Evolutionary conservation across 2,888 invertebrate genomes (phyloP).

Genomic region (Eilema griseolum): DNA sequence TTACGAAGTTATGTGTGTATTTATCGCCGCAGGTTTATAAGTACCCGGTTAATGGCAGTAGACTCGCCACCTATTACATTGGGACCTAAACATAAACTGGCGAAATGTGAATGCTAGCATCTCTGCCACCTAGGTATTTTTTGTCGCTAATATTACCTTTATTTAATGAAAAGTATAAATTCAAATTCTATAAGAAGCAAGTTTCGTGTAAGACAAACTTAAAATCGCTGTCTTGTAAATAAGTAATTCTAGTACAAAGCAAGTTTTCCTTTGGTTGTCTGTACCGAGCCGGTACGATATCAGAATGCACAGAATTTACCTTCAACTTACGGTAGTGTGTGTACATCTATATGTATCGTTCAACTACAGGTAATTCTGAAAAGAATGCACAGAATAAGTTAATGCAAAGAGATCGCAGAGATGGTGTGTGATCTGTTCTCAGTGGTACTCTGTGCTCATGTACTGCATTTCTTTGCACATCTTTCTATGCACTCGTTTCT

Average conservation of each 20-base stretch:
- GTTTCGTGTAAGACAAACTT: too few species aligned
- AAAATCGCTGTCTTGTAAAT: too few species aligned
- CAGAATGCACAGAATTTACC: conserved; percentile 50
- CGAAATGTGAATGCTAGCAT: too few species aligned
- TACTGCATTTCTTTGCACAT: conserved; percentile 85
- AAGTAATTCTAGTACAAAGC: background rate
- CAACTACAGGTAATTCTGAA: conserved; percentile 81
- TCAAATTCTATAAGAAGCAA: too few species aligned
- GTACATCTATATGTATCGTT: conserved; percentile 31
- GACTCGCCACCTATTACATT: too few species aligned
- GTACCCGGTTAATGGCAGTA: too few species aligned
- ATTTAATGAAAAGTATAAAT: too few species aligned
- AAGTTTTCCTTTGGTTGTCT: conserved; percentile 30
- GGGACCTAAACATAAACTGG: too few species aligned
- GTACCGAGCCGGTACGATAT: conserved; percentile 33
- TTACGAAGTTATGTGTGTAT: too few species aligned
- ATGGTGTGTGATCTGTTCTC: conserved; percentile 47
- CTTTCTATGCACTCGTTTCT: conserved; percentile 85
- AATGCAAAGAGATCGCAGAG: conserved; percentile 77
- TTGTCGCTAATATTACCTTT: too few species aligned
- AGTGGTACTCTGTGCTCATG: conserved; percentile 43
- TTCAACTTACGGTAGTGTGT: conserved; percentile 57
- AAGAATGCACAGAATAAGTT: conserved; percentile 84
- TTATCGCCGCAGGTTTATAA: too few species aligned
- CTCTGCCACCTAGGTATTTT: too few species aligned